Percentiles rank a stretch among this genome's conserved stretches.
phyloP scores from a whole-genome alignment of 2,797 vertebrate genomes.

The Antrozous pallidus region DNA sequence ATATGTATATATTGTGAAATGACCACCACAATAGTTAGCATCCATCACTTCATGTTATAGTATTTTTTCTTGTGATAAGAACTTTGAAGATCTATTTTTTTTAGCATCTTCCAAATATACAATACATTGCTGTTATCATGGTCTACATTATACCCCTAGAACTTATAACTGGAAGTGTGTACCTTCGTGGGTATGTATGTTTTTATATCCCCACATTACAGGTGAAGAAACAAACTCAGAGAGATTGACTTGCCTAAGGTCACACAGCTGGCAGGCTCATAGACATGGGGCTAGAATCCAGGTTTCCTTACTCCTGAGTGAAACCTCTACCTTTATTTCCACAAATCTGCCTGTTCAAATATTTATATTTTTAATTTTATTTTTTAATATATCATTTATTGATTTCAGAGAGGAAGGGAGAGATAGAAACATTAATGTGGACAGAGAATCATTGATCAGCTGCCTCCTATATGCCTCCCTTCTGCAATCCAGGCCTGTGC shows the following conservation, averaged over 20 bases:
- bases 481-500: too few relatives aligned
- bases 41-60: too few relatives aligned
- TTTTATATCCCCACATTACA: neutral
- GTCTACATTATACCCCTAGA: neutral
- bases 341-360: too few relatives aligned
- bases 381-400: too few relatives aligned
- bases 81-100: too few relatives aligned
- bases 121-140: neutral
- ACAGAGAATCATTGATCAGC: too few relatives aligned
- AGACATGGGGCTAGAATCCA: neutral
- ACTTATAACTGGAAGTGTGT: neutral
- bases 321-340: neutral
- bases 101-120: neutral
- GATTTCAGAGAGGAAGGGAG: too few relatives aligned
- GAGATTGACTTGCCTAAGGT: neutral
- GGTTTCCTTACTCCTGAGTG: neutral
- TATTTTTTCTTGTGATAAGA: too few relatives aligned
- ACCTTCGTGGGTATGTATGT: neutral
- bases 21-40: neutral
- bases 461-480: too few relatives aligned
- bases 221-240: neutral
- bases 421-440: too few relatives aligned
- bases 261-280: neutral
- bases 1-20: neutral
- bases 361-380: too few relatives aligned